Evolutionary conservation across 2,113 vertebrate species (phyloP).

Genomic region (Cricetomys ansorgei): DNA sequence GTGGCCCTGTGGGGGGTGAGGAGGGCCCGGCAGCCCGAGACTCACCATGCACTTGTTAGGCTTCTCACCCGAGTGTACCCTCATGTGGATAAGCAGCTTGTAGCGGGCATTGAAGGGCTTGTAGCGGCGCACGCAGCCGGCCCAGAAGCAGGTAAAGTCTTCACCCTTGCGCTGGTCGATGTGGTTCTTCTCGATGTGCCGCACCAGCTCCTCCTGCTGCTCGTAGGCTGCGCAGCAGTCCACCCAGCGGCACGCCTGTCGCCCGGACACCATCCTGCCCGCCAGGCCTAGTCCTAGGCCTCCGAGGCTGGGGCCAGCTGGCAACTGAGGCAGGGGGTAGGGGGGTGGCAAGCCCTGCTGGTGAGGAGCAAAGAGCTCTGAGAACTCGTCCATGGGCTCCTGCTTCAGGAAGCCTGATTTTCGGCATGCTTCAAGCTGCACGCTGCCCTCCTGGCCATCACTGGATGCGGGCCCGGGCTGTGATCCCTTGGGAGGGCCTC

Average conservation of each 20-base stretch:
- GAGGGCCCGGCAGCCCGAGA: conserved; percentile 21
- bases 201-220: conserved; percentile 98
- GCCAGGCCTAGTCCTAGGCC: conserved; percentile 68
- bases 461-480: conserved; percentile 72
- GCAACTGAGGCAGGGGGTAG: conserved; percentile 88
- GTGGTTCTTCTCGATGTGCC: conserved; percentile 99
- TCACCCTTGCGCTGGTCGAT: conserved; percentile 99
- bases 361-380: conserved; percentile 90
- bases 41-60: conserved; percentile 99
- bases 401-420: conserved; percentile 93
- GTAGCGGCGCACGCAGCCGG: conserved; percentile 96
- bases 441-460: conserved; percentile 32
- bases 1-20: not conserved
- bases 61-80: conserved; percentile 99
- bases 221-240: conserved; percentile 97
- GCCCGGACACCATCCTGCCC: conserved; percentile 73
- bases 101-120: conserved; percentile 99
- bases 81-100: conserved; percentile 99
- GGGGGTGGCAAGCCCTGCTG: conserved; percentile 93
- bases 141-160: conserved; percentile 99
- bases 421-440: conserved; percentile 78
- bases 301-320: not conserved
- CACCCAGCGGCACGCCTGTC: conserved; percentile 95
- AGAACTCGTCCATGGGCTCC: conserved; percentile 95
- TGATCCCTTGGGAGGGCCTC: conserved; percentile 87